Percentiles rank a stretch among this genome's conserved stretches.
Conservation (phyloP, 2,888 invertebrate genomes). For the Melanophora roralis region DNA sequence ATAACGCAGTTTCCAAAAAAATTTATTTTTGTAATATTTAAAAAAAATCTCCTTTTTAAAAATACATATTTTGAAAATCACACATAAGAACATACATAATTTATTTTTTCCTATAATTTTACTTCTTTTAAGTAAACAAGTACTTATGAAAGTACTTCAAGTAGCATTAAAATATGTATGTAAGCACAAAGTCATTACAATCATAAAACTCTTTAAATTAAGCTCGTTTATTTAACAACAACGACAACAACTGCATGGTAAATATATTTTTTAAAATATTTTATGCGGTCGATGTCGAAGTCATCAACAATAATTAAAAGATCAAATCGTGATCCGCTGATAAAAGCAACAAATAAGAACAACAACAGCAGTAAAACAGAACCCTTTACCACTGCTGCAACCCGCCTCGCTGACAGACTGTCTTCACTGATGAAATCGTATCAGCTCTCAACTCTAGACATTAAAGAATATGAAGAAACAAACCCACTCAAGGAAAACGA, state of each 20-base stretch:
- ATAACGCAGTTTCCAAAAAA: no score
- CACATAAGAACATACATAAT: no score
- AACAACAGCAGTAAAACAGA: constrained; percentile 31
- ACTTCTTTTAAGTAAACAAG: no score
- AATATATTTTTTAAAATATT: constrained; percentile 21
- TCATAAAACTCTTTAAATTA: constrained; percentile 37
- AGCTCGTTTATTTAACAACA: constrained; percentile 32
- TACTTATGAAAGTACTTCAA: no score
- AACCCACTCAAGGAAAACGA: constrained; percentile 45
- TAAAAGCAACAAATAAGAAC: constrained; percentile 20
- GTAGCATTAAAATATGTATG: constrained; percentile 24
- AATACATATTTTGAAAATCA: no score
- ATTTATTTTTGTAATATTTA: no score
- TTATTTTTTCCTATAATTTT: no score
- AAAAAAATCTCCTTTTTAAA: no score
- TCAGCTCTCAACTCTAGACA: constrained; percentile 23
- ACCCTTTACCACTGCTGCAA: constrained; percentile 15
- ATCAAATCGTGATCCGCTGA: constrained; percentile 61
- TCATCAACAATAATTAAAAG: constrained; percentile 61
- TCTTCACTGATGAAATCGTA: constrained; percentile 43
- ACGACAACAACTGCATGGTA: constrained; percentile 4
- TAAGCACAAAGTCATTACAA: constrained; percentile 20
- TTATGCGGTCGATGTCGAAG: constrained; percentile 50
- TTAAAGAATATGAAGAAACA: constrained; percentile 2
- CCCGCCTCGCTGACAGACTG: not conserved